These are phyloP conservation scores for Turdus rufiventris DNA, from an alignment of 2,113 vertebrate genomes.

Conservation along the genomic window DNA sequence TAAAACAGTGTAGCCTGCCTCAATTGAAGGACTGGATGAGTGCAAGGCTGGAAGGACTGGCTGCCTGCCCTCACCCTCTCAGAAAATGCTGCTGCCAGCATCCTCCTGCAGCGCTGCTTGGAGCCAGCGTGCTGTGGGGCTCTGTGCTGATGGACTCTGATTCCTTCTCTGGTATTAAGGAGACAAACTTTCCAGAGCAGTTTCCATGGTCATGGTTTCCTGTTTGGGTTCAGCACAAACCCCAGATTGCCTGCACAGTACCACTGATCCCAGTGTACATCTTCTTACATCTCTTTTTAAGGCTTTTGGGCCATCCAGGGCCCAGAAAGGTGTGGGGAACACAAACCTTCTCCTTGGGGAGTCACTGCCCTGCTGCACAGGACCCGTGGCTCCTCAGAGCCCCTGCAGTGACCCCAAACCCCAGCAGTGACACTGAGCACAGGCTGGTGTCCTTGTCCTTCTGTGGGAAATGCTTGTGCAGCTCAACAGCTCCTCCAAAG, in stretches of 20 bases:
- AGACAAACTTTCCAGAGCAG: not conserved
- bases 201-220: not conserved
- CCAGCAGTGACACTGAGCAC: fast-evolving
- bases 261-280: not conserved
- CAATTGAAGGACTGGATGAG: not conserved
- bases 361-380: not conserved
- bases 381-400: not conserved
- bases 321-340: not conserved
- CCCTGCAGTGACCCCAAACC: not conserved
- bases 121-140: not conserved
- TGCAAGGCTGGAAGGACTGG: not conserved
- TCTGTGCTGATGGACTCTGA: not conserved
- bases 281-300: not conserved
- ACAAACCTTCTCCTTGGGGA: not conserved
- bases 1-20: not conserved
- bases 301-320: not conserved
- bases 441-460: not conserved
- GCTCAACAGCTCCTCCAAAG: not conserved
- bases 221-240: not conserved
- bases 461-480: not conserved
- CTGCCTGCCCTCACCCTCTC: not conserved
- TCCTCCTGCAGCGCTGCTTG: not conserved
- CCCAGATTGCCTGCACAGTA: not conserved
- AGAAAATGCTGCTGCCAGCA: not conserved
- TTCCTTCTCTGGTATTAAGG: fast-evolving